Evolutionary conservation across 1,140 invertebrate genomes (phyloP).

Genomic region (Helicorthomorpha holstii): DNA sequence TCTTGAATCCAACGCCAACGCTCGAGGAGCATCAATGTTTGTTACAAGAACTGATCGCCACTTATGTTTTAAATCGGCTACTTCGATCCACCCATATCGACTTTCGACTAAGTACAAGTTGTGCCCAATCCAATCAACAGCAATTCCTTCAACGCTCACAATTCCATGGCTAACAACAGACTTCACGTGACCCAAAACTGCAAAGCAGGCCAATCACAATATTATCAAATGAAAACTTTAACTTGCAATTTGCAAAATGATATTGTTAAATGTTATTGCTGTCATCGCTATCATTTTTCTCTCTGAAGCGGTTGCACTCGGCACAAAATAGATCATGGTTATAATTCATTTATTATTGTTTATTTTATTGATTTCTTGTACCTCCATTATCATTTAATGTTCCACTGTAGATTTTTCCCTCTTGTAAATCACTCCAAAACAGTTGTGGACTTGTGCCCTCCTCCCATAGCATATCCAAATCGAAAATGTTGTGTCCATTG

Average conservation of each 20-base stretch:
- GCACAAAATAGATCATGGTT: not conserved
- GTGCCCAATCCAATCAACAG: constrained; percentile 87
- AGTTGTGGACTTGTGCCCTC: not conserved
- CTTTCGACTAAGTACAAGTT: constrained; percentile 95
- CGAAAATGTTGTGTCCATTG: not conserved
- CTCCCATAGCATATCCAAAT: not conserved
- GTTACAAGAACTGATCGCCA: constrained; percentile 72
- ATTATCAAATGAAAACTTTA: not conserved
- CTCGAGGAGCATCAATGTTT: constrained; percentile 85
- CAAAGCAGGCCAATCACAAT: not conserved
- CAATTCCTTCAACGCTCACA: constrained; percentile 81
- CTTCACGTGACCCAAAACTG: not conserved
- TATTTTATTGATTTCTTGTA: not conserved
- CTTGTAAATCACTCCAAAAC: not conserved
- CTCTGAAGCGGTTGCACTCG: not conserved
- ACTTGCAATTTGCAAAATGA: not conserved
- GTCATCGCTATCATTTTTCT: not conserved
- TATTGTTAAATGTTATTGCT: not conserved
- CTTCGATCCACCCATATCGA: constrained; percentile 81
- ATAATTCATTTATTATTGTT: not conserved
- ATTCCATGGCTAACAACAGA: constrained; percentile 35
- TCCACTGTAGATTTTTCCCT: not conserved
- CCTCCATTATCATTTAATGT: not conserved
- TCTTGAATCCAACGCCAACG: constrained; percentile 83
- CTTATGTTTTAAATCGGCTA: constrained; percentile 67